Percentiles rank a stretch among this genome's conserved stretches.
Evolutionary conservation across 2,888 invertebrate species (phyloP).

Genomic region (Limulus polyphemus): DNA sequence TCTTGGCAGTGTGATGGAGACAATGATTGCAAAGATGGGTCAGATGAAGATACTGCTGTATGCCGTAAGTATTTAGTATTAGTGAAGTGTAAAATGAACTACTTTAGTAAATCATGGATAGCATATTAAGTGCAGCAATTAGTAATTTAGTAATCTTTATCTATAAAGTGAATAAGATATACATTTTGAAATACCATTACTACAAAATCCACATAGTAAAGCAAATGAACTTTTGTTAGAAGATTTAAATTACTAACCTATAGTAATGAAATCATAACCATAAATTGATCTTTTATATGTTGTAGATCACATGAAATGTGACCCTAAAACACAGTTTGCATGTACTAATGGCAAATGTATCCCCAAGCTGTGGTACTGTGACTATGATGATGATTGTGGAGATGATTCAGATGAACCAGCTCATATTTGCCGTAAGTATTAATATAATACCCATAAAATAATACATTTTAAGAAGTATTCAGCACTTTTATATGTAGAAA

Average conservation of each 20-base stretch:
- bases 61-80: slow-evolving; percentile 49
- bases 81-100: too few relatives aligned
- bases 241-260: too few relatives aligned
- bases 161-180: slow-evolving; percentile 27
- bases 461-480: too few relatives aligned
- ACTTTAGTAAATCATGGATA: too few relatives aligned
- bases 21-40: slow-evolving; percentile 63
- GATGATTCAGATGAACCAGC: slow-evolving; percentile 91
- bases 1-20: slow-evolving; percentile 92
- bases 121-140: neutral
- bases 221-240: too few relatives aligned
- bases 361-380: slow-evolving; percentile 87
- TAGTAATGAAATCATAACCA: too few relatives aligned
- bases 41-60: slow-evolving; percentile 77
- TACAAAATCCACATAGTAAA: too few relatives aligned
- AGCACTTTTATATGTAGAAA: too few relatives aligned
- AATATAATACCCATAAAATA: neutral
- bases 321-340: slow-evolving; percentile 66
- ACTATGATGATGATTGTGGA: slow-evolving; percentile 87
- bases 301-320: slow-evolving; percentile 58
- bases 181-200: neutral
- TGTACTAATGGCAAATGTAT: slow-evolving; percentile 90
- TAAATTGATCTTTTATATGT: too few relatives aligned
- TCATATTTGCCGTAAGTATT: slow-evolving; percentile 54
- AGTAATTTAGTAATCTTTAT: slow-evolving; percentile 13